A percentile compares a stretch with the other conserved stretches of the same genome.
Evolutionary conservation across 2,888 invertebrate species (phyloP).

Genomic region (Andrena trimmerana): DNA sequence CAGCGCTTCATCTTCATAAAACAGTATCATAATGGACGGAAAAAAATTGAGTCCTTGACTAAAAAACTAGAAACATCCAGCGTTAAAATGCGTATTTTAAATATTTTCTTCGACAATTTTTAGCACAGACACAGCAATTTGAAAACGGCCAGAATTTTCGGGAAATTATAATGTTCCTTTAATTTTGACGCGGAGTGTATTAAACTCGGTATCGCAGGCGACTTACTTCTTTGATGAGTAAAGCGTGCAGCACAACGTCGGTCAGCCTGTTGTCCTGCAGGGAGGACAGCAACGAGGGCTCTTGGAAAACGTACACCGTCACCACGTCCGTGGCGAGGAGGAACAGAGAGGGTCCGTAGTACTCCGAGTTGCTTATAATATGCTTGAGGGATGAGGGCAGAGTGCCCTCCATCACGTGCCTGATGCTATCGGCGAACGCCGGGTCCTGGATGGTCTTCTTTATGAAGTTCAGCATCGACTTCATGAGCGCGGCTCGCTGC

Average conservation of each 20-base stretch:
- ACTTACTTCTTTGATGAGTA: slow-evolving; percentile 92
- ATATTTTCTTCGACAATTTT: no score
- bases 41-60: no score
- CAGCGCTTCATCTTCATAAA: no score
- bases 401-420: slow-evolving; percentile 95
- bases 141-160: no score
- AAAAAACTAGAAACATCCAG: no score
- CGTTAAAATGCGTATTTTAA: no score
- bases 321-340: slow-evolving; percentile 94
- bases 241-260: slow-evolving; percentile 93
- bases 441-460: slow-evolving; percentile 94
- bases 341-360: slow-evolving; percentile 95
- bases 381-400: slow-evolving; percentile 92
- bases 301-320: slow-evolving; percentile 93
- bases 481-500: slow-evolving; percentile 93
- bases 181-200: background rate
- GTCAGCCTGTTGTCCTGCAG: slow-evolving; percentile 95
- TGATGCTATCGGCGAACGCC: slow-evolving; percentile 92
- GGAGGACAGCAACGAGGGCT: slow-evolving; percentile 93
- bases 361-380: slow-evolving; percentile 95
- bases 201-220: background rate
- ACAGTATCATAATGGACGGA: no score
- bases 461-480: slow-evolving; percentile 95
- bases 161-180: no score
- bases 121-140: no score